Evolutionary conservation across 2,113 vertebrate genomes (phyloP), one percentile per base, ranked within the genome.

Genomic region (Marmota flaviventris): DNA sequence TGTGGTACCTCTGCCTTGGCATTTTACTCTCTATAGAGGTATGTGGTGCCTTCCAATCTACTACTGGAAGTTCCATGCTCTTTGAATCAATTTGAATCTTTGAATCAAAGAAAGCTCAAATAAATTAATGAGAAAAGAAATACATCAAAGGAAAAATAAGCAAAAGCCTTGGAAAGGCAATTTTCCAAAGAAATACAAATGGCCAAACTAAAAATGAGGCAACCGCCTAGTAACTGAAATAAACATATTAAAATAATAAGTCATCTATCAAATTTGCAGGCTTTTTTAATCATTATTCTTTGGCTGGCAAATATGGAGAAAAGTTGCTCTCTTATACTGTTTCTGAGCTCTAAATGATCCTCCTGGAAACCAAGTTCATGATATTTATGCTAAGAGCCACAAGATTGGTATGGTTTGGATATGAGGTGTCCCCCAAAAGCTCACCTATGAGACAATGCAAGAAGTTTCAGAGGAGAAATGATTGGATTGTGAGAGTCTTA

Each of bases 101-200:
- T 45, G 45, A 45, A 45, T 45, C n/a, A 63, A 84, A 89, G 34
- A 93, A 51, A 77, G 2, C 42, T 86, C 84, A 85, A 83, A 83
- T 34, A 95, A 95, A 95, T 61, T n/a, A 34, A 93, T 67, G 65
- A 76, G 84, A 37, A 37, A 89, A 94, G 85, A 77, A 96, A 72
- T 11, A 67, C 72, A 93, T 93, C 91, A 96, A 58, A 65, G 42
- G 39, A 75, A 89, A 97, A 97, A 67, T 75, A 93, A 78, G 95
- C 91, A 95, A 98, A 77, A 78, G 58, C 73, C 39, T 90, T 48
- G 45, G 39, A n/a, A 34, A n/a, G 63, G 39, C 56, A 94, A 89
- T 67, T 94, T 18, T 73, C 77, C n/a, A 70, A 77, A 91, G 53
- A 89, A 82, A 95, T 39, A 88, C 11, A 96, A 90, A 83, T n/a